phyloP scores from a whole-genome alignment of 1,140 invertebrate genomes.

The Bradysia coprophila region DNA sequence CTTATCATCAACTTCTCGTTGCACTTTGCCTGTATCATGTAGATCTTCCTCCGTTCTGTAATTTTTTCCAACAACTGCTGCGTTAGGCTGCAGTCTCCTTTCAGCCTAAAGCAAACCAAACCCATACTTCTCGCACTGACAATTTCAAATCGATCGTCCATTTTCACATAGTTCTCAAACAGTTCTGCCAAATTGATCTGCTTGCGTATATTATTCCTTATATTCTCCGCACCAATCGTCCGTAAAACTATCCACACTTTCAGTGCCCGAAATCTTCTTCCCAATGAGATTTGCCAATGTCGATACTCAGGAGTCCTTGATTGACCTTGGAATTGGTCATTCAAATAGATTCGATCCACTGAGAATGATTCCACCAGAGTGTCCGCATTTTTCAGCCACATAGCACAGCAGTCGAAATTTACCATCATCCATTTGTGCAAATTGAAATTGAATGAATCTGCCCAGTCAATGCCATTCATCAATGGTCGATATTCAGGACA shows the following conservation, averaged over 20 bases:
- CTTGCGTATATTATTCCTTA: conserved; percentile 60
- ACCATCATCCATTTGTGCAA: conserved; percentile 84
- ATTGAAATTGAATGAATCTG: conserved; percentile 80
- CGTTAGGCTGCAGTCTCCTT: conserved; percentile 60
- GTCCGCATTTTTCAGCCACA: conserved; percentile 70
- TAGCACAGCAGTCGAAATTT: conserved; percentile 80
- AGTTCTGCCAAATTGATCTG: conserved; percentile 54
- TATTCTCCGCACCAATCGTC: conserved; percentile 59
- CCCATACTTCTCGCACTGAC: conserved; percentile 51
- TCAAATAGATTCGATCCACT: conserved; percentile 81
- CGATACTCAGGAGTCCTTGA: conserved; percentile 68
- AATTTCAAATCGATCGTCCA: conserved; percentile 64
- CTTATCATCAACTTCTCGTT: conserved; percentile 52
- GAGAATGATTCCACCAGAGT: conserved; percentile 72
- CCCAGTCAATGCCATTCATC: conserved; percentile 73
- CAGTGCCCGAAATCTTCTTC: conserved; percentile 73
- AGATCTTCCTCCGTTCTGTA: conserved; percentile 61
- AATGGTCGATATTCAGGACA: conserved; percentile 83
- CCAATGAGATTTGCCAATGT: conserved; percentile 89
- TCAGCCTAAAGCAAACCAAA: conserved; percentile 74
- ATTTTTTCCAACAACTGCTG: conserved; percentile 55
- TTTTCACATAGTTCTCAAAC: conserved; percentile 48
- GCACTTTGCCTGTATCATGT: conserved; percentile 59
- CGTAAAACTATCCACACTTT: conserved; percentile 91
- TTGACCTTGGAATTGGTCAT: conserved; percentile 45